Evolutionary conservation across 2,888 invertebrate species (phyloP), one percentile per base, ranked within the genome.

Genomic region (Drosophila mulleri): DNA sequence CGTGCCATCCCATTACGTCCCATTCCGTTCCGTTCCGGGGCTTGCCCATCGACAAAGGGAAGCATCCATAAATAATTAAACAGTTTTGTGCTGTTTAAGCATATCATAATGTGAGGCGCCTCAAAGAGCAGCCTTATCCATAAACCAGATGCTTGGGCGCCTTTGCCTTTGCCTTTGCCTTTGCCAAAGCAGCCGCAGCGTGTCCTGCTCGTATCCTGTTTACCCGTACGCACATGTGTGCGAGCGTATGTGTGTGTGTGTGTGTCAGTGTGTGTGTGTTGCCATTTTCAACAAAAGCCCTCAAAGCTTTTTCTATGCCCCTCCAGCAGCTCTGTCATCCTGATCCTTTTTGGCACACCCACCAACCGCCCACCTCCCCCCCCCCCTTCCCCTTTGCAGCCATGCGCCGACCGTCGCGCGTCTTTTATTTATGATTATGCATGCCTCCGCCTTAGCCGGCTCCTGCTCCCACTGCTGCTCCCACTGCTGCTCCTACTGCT

Each of bases 61-160:
- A 67, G 75, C 67, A 69, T 83, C 78, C 80, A 87, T 90, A 91
- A 91, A 91, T 91, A 91, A 91, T 91, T 91, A 91, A 91, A 91
- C 80, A 84, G 83, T 88, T 87, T 91, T 91, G 75, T 84, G 88
- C 81, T 89, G 89, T 80, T 86, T 82, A 86, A 79, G 88, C 91
- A 91, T 89, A 90, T 90, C 82, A 90, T 90, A 85, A 90, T 87
- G 88, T 75, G 86, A 80, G 73, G 67, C 75, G 77, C 88, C 83
- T 88, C 70, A 88, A 89, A 84, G 76, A 69, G 72, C 56, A 57
- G 54, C 65, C 77, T 61, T 52, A 76, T 61, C 57, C 67, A 59
- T 52, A 53, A 47, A 39, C 20, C 60, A 76, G 63, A 57, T 80
- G 76, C 71, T 58, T 57, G 68, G 52, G 68, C 63, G 57, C 60